A percentile compares a stretch with the other conserved stretches of the same genome.
Evolutionary conservation across 2,113 vertebrate genomes (phyloP).

Genomic region (Gymnarchus niloticus): DNA sequence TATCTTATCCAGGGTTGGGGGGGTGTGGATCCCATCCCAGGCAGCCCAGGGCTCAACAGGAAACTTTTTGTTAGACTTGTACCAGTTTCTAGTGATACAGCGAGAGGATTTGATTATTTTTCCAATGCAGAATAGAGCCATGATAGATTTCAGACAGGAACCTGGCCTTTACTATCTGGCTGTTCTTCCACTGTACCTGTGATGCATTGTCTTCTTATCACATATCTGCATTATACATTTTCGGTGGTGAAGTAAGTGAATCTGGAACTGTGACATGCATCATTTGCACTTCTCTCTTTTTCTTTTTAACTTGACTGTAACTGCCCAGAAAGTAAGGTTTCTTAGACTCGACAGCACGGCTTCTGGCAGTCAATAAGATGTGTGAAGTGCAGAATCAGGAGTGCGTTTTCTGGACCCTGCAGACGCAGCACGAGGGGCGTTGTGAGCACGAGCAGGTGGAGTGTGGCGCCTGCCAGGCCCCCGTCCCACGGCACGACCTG

Average conservation of each 20-base stretch:
- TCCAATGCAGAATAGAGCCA: neutral
- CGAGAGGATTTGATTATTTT: neutral
- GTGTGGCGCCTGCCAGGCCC: slow-evolving; percentile 57
- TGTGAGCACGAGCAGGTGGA: slow-evolving; percentile 56
- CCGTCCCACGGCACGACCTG: slow-evolving; percentile 54
- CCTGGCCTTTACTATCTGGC: neutral
- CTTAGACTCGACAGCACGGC: no score
- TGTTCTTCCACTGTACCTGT: neutral
- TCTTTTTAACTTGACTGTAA: neutral
- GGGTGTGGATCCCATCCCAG: no score
- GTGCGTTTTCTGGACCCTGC: neutral
- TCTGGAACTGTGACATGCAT: neutral
- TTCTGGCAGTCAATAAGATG: no score
- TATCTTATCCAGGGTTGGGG: no score
- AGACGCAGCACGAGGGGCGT: slow-evolving; percentile 60
- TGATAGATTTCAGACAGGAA: neutral
- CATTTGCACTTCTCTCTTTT: neutral
- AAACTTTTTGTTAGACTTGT: no score
- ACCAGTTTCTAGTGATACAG: neutral
- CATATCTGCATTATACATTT: neutral
- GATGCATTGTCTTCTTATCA: neutral
- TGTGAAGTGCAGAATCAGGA: neutral
- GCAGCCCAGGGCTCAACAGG: no score
- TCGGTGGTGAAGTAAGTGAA: neutral
- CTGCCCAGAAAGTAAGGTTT: no score